phyloP scores from a whole-genome alignment of 1,140 invertebrate species.

The Helicoverpa armigera region DNA sequence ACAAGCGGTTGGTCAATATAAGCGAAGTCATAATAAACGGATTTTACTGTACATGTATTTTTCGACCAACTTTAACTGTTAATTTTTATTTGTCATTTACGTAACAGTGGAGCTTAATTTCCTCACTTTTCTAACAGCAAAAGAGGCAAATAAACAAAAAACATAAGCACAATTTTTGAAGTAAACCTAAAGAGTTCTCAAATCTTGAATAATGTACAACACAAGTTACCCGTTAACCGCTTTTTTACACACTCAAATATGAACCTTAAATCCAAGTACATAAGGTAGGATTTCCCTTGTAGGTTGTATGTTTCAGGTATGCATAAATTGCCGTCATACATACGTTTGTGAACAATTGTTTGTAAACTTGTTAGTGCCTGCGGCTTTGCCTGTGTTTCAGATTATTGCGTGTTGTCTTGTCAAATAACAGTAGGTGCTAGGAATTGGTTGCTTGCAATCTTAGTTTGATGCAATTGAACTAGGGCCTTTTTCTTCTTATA shows the following conservation, averaged over 20 bases:
- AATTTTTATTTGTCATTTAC: too few species aligned
- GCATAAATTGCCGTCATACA: neutral
- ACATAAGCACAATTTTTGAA: too few species aligned
- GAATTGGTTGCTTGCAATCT: neutral
- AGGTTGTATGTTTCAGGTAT: neutral
- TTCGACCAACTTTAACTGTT: too few species aligned
- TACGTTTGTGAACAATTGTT: neutral
- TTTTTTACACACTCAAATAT: neutral
- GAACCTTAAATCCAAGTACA: neutral
- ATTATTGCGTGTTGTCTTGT: constrained; percentile 12
- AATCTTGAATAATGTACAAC: neutral
- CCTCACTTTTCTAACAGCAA: too few species aligned
- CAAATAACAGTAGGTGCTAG: constrained; percentile 13
- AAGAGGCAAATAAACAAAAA: too few species aligned
- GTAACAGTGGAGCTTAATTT: too few species aligned
- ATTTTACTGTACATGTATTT: too few species aligned
- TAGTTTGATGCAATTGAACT: neutral
- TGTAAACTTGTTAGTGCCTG: constrained; percentile 46
- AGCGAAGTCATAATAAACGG: too few species aligned
- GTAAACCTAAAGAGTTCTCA: too few species aligned
- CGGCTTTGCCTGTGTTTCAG: constrained; percentile 26
- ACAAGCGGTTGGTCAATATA: too few species aligned
- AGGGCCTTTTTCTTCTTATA: too few species aligned
- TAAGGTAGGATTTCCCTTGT: constrained; percentile 10
- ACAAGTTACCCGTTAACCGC: constrained; percentile 4